These are phyloP conservation scores for Lipophrys pholis DNA, from an alignment of 2,113 vertebrate species.

Conservation along the genomic window DNA sequence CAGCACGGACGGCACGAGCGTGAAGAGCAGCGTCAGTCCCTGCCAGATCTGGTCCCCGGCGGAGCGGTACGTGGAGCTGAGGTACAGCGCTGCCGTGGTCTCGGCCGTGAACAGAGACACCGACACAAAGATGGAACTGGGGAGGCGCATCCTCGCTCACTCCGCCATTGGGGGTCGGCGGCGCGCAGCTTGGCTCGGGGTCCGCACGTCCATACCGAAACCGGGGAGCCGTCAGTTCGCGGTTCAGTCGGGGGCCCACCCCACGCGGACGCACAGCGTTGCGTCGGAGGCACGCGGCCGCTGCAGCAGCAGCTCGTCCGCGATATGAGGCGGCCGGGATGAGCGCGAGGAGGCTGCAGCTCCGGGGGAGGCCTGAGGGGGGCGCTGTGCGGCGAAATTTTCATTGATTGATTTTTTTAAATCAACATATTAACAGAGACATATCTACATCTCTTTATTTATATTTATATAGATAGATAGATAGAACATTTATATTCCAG, in stretches of 20 bases:
- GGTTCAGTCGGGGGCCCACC: constrained; percentile 1
- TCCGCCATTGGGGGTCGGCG: constrained; percentile 70
- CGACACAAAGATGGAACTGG: constrained; percentile 92
- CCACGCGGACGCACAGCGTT: constrained; percentile 11
- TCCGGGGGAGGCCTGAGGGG: constrained; percentile 28
- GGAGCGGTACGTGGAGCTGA: constrained; percentile 90
- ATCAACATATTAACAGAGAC: too few relatives aligned
- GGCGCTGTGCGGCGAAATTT: constrained; percentile 38
- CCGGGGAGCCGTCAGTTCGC: constrained; percentile 23
- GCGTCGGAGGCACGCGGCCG: constrained; percentile 29
- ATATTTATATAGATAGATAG: too few relatives aligned
- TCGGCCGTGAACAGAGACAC: constrained; percentile 93
- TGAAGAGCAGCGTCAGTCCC: constrained; percentile 92
- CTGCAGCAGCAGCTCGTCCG: constrained; percentile 41
- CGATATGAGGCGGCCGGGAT: constrained; percentile 6
- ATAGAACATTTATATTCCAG: too few relatives aligned
- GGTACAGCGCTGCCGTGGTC: constrained; percentile 89
- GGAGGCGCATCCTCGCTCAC: constrained; percentile 91
- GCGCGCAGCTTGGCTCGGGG: constrained; percentile 43
- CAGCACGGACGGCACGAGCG: constrained; percentile 90
- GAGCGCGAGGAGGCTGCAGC: constrained; percentile 25
- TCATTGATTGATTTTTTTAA: too few relatives aligned
- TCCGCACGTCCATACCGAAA: constrained; percentile 50
- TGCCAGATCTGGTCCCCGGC: constrained; percentile 95
- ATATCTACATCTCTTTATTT: too few relatives aligned